Conservation (phyloP, 1,140 invertebrate genomes). For the Pseudomyrmex flavicornis region DNA sequence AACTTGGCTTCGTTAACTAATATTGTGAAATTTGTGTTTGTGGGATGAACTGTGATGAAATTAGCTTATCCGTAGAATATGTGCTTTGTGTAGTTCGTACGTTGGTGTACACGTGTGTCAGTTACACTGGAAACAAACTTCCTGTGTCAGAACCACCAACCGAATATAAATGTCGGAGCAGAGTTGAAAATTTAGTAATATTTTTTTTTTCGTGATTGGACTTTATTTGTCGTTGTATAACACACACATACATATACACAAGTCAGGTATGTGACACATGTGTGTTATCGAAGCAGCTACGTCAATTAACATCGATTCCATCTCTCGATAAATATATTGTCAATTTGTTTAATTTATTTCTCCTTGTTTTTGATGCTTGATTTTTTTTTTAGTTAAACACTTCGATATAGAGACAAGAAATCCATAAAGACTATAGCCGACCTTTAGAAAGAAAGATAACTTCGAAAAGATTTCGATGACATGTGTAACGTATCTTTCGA, state of each 20-base stretch:
- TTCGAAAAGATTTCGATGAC: no score
- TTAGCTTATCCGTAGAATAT: not conserved
- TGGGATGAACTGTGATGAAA: not conserved
- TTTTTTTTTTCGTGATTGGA: not conserved
- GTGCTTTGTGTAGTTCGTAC: not conserved
- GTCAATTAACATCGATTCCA: not conserved
- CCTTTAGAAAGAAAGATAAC: no score
- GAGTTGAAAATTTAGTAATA: not conserved
- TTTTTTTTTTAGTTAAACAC: no score
- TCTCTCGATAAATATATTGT: no score
- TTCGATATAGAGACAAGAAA: no score
- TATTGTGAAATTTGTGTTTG: slow-evolving; percentile 14
- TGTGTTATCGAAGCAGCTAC: not conserved
- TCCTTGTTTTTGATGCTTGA: no score
- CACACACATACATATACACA: not conserved
- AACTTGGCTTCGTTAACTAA: not conserved
- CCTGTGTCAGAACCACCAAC: not conserved
- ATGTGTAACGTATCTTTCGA: no score
- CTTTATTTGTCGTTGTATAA: not conserved
- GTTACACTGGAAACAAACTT: not conserved
- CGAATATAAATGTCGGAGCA: not conserved
- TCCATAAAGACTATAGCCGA: no score
- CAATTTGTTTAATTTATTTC: no score
- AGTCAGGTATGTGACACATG: not conserved
- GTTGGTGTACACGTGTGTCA: not conserved